These are phyloP conservation scores for Protophormia terraenovae DNA, from an alignment of 2,888 invertebrate species.

Conservation along the genomic window DNA sequence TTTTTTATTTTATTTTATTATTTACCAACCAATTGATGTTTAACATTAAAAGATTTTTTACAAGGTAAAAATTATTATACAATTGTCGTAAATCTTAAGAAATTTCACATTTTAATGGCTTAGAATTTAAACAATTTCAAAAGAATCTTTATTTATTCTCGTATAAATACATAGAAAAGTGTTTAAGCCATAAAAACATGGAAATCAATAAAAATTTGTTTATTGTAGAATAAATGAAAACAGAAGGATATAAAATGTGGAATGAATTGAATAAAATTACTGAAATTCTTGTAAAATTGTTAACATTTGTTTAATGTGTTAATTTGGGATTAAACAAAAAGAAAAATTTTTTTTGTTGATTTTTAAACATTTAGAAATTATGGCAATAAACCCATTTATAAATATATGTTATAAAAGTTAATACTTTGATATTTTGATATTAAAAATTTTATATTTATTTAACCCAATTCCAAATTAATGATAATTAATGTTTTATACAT, in stretches of 20 bases:
- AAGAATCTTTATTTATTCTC: neutral
- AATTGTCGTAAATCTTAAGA: constrained; percentile 28
- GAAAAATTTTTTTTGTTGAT: neutral
- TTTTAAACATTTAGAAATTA: too few relatives aligned
- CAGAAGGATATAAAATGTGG: neutral
- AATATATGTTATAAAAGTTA: too few relatives aligned
- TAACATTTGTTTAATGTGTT: neutral
- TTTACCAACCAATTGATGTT: neutral
- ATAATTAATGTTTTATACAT: too few relatives aligned
- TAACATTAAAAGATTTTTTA: constrained; percentile 19
- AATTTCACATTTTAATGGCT: constrained; percentile 8
- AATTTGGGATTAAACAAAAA: neutral
- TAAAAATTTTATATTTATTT: too few relatives aligned
- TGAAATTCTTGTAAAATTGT: neutral
- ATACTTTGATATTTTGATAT: too few relatives aligned
- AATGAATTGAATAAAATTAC: neutral
- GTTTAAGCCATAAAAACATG: neutral
- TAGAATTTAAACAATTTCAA: constrained; percentile 18
- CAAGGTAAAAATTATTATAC: constrained; percentile 1
- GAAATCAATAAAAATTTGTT: constrained; percentile 18
- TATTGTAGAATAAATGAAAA: neutral
- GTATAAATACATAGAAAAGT: neutral
- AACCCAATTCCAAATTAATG: too few relatives aligned
- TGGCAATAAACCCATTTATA: too few relatives aligned
- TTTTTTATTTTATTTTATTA: neutral